Base-by-base conservation (phyloP, 1,140 invertebrate genomes). In the Brachionus plicatilis region DNA sequence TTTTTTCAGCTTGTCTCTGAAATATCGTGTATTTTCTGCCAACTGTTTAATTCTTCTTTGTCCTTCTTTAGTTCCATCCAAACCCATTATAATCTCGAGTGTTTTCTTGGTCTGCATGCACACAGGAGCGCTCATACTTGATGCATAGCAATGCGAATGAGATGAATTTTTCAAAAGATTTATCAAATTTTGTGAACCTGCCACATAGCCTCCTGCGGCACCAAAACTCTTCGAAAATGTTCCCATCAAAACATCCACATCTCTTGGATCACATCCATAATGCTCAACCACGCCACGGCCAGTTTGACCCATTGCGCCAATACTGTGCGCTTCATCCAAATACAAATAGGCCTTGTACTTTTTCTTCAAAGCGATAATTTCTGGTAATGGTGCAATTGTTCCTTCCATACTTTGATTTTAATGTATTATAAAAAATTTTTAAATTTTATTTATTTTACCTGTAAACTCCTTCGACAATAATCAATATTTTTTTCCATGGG, bases 191-290 rank as follows among this genome's bases (percentile, higher is more conserved):
- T 94, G 94, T 68, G 92, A 91, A 75, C 97, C 96, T n/a, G 94
- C 97, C 86, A 99, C 95, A 89, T 99, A 99, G 11, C 97, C 97
- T 14, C 97, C 97, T 86, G 96, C 94, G 65, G 95, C 94, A 68
- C 95, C 96, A 91, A 99, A 99, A 89, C 94, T 95, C 90, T 96
- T 96, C 1, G 95, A 96, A 88, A 95, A 96, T 7, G 95, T 96
- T 78, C 97, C 97, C 97, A 99, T 99, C 41, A 98, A 91, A 86
- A 99, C 94, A 88, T 99, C 98, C 5, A 99, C 92, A 87, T 99
- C 95, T 20, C 91, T 91, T 0, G 96, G 93, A 91, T 95, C 91
- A 85, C 94, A 92, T 33, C 92, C 93, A 88, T 91, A 94, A 89
- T 95, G 96, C 88, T 96, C 95, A 4, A 94, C 92, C 37, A 98